These are phyloP conservation scores for Halesus radiatus DNA, from an alignment of 1,140 invertebrate genomes.

Conservation along the genomic window DNA sequence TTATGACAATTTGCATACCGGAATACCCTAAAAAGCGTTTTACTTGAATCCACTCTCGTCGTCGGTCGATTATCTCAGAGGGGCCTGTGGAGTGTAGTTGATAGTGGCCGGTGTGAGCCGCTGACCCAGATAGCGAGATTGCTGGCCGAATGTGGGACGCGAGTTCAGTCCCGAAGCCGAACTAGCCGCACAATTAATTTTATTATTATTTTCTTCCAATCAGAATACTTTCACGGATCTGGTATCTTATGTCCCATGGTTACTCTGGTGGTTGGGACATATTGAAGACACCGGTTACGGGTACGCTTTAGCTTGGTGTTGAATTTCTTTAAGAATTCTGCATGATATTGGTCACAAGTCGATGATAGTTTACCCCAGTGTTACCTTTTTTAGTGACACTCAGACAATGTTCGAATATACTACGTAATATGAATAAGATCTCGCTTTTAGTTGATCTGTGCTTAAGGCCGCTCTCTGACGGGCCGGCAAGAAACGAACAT, in stretches of 20 bases:
- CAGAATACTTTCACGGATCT: constrained; percentile 31
- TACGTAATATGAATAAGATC: no score
- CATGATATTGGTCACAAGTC: no score
- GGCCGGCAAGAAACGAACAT: no score
- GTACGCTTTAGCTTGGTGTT: not conserved
- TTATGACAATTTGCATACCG: constrained; percentile 24
- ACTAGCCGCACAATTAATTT: constrained; percentile 21
- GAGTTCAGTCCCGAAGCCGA: constrained; percentile 21
- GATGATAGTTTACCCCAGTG: no score
- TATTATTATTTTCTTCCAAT: constrained; percentile 36
- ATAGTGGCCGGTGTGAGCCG: not conserved
- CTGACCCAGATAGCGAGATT: constrained; percentile 16
- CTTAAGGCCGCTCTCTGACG: no score
- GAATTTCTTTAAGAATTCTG: no score
- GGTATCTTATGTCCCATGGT: not conserved
- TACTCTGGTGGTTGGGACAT: not conserved
- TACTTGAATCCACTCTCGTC: not conserved
- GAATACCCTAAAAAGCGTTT: not conserved
- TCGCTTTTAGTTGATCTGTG: no score
- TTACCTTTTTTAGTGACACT: no score
- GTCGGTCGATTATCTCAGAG: not conserved
- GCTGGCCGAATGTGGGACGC: constrained; percentile 13
- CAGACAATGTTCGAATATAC: no score
- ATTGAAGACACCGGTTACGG: not conserved
- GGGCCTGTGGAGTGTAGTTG: no score